Base-by-base conservation (phyloP, 2,888 invertebrate genomes). In the Crepidodera aurea region DNA sequence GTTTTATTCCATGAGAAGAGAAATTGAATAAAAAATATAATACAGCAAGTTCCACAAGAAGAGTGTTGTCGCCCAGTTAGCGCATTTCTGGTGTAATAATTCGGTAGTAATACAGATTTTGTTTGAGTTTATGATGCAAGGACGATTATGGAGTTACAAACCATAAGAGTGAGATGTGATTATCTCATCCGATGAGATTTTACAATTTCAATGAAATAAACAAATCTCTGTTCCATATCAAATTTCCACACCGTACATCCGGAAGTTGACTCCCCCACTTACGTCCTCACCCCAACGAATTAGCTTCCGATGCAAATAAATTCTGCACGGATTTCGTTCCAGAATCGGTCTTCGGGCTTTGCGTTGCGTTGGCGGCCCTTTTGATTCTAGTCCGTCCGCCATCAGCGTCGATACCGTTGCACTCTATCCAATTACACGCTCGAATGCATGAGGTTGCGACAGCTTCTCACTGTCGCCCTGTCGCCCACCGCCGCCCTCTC, bases 341-440 rank as follows among this genome's bases (percentile, higher is more conserved):
- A 42, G 62, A 27, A 51, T 50, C 51, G 51, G 44, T 27, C 46
- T 42, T 37, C 15, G n/a, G 46, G 42, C 19, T 34, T 46, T 37
- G 46, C 37, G 37, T 32, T 55, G 15, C 48, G 27, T 48, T 37
- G 57, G 48, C 60, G 53, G 40, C 54, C 34, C 42, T 57, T 54
- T 32, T 54, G 50, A 51, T 54, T 44, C 51, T 55, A 10, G 18
- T 25, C 48, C 48, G 7, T 48, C 27, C 48, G 27, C 25, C 48
- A 55, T 55, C 44, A 37, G 32, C 67, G 76, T 75, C 76, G 75
- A 77, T 77, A 75, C 73, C 71, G 72, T 73, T 72, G 74, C 77
- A 75, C 77, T 77, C 78, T 71, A 78, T 79, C 78, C 79, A 79
- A 79, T 79, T 79, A 79, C 78, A 79, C 77, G 79, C 75, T 78